Evolutionary conservation across 2,797 vertebrate species (phyloP), one percentile per base, ranked within the genome.

Genomic region (Bufotes viridis): DNA sequence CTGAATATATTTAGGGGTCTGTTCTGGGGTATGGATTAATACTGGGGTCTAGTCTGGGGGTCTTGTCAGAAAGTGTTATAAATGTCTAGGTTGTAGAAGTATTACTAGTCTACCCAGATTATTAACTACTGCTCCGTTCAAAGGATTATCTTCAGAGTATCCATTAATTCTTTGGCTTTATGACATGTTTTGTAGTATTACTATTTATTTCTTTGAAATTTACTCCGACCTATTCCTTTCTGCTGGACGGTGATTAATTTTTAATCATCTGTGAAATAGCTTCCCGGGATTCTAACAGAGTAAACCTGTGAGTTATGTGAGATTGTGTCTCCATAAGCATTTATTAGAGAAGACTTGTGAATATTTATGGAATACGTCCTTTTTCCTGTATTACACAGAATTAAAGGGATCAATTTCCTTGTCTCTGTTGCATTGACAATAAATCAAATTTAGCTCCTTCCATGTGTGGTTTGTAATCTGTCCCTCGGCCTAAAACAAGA

Each of bases 231-330:
- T n/a, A 22, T 65, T 34, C 26, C 69, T 76, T 82, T 82, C 18
- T 42, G 34, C 51, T 49, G 74, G 87, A 84, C 75, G 18, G 51
- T 78, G 87, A 69, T 87, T 87, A 69, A 87, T 87, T 76, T 87
- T 84, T 83, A 83, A 87, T 87, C 87, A 87, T 78, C 87, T 84
- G 61, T 87, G 81, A 87, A 87, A 87, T 87, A 87, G 80, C 63
- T 87, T 87, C 74, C 60, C 10, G 12, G 81, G 72, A 78, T 76
- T 13, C 24, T 78, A 82, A 69, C 61, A 51, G 72, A 82, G 87
- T 84, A 83, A 87, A 87, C 84, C 87, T 87, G 60, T 82, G 80
- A 78, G 81, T 87, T 84, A 78, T 61, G 70, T 76, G 80, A 67
- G 55, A 82, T 82, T 78, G 60, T 58, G 72, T 34, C 72, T 67